Base-by-base conservation (phyloP, 2,888 invertebrate species). In the Pseudanteris insignis region DNA sequence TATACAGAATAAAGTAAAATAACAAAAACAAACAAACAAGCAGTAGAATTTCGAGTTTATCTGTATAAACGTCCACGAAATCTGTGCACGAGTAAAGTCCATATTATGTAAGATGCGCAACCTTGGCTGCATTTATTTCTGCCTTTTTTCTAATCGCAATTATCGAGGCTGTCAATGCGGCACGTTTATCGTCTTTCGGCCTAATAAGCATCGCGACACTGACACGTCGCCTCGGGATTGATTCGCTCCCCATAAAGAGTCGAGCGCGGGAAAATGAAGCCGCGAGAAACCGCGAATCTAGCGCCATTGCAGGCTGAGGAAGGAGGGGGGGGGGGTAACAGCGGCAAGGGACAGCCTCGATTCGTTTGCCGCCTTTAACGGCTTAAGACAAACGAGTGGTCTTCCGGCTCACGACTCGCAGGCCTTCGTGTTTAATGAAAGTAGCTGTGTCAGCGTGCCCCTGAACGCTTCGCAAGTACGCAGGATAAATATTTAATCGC, bases 381-480 rank as follows among this genome's bases (percentile, higher is more conserved):
- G 33, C 38, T 40, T 25, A 15, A 44, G 32, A 53, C 30, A 41
- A 53, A 47, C 34, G 47, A 57, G 37, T 37, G 32, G 47, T 47
- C 62, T 63, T 63, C 62, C 62, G 62, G 53, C 38, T 50, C 32
- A 26, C 44, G 30, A 21, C 28, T 10, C 34, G 38, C 30, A 43
- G 55, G 30, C 57, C 62, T 62, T 57, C 47, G 37, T 43, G 37
- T 62, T 57, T 57, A 36, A 51, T 47, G 57, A 53, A 51, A 62
- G 55, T 51, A 46, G 41, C 30, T 11, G 26, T 13, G 18, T 30
- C 34, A 32, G 11, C n/a, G 53, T 28, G 60, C 37, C 60, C 51
- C 34, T 55, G 51, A 46, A 12, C n/a, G 33, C 10, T 15, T 37
- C 30, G 41, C 40, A 36, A 36, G 46, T 46, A 21, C 14, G 33